A percentile compares a stretch with the other conserved stretches of the same genome.
Conservation (phyloP, 2,113 vertebrate genomes). For the Hippocampus comes region DNA sequence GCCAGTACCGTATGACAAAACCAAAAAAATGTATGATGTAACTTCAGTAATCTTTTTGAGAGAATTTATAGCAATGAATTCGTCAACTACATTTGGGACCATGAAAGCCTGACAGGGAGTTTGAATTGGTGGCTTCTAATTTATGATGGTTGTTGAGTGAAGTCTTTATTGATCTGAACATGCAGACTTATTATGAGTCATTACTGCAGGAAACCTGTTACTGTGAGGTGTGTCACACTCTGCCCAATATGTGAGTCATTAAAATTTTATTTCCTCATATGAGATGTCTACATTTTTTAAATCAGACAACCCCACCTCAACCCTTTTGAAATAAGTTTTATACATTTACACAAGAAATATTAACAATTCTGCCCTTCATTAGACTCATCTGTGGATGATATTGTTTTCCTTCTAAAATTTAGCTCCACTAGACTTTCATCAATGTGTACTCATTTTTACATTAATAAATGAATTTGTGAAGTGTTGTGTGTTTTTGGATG, state of each 20-base stretch:
- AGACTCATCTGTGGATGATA: background rate
- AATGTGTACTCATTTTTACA: background rate
- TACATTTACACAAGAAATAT: no score
- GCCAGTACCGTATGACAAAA: background rate
- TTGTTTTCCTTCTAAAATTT: background rate
- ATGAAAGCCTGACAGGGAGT: background rate
- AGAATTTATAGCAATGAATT: background rate
- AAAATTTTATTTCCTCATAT: background rate
- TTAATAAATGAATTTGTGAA: background rate
- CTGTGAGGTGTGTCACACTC: background rate
- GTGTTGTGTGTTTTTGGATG: background rate
- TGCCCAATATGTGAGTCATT: background rate
- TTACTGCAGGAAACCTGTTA: background rate
- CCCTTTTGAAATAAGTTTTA: no score
- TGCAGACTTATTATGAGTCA: background rate
- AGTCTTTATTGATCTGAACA: background rate
- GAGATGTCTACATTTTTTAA: background rate
- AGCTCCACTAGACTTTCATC: background rate
- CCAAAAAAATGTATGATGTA: no score
- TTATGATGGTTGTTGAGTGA: background rate
- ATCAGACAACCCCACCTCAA: background rate
- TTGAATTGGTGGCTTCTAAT: background rate
- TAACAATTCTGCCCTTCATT: background rate
- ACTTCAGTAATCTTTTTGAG: no score
- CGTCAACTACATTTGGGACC: background rate